Percentiles rank a stretch among this genome's conserved stretches.
phyloP scores from a whole-genome alignment of 2,888 invertebrate species.

The Leptopilina drosophilae region DNA sequence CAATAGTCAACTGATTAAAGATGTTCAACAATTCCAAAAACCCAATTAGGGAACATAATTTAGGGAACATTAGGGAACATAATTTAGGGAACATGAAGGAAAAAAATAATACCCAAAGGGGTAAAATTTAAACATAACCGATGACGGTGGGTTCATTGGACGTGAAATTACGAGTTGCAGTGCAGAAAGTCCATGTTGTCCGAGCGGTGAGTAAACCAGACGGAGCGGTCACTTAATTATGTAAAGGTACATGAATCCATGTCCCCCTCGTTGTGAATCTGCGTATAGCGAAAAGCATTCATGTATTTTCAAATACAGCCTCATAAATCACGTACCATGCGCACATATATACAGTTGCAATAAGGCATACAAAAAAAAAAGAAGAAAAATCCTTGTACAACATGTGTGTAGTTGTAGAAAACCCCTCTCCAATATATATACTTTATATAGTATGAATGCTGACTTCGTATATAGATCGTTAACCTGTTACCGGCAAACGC shows the following conservation, averaged over 20 bases:
- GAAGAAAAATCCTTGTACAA: background rate
- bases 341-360: background rate
- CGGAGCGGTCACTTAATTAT: slow-evolving; percentile 23
- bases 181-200: slow-evolving; percentile 13
- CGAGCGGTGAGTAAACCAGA: slow-evolving; percentile 23
- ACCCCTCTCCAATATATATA: background rate
- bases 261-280: background rate
- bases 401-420: background rate
- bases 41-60: too few species aligned
- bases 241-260: slow-evolving; percentile 21
- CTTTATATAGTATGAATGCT: background rate
- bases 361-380: background rate
- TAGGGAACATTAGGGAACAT: too few species aligned
- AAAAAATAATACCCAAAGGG: too few species aligned
- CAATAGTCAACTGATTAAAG: too few species aligned
- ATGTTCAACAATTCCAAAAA: too few species aligned
- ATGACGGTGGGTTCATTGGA: background rate
- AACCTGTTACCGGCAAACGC: slow-evolving; percentile 50
- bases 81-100: too few species aligned
- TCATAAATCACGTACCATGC: background rate
- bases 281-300: slow-evolving; percentile 2
- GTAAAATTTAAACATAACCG: background rate
- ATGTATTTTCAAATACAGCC: background rate
- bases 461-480: slow-evolving; percentile 42
- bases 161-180: background rate